Base-by-base conservation (phyloP, 2,113 vertebrate species). In the Lycaon pictus region DNA sequence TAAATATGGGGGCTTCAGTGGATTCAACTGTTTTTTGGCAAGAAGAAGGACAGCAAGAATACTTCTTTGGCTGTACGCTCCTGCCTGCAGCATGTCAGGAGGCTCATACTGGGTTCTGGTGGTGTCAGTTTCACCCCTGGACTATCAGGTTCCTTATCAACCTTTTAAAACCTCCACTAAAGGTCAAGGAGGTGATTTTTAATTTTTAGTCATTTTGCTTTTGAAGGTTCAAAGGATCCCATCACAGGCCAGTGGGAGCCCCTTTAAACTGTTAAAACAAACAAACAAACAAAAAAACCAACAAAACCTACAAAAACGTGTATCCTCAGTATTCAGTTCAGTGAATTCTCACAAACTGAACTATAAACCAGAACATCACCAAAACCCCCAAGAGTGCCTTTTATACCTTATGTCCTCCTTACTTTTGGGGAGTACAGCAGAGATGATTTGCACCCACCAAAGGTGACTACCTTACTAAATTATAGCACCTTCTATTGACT, bases 141-240 rank as follows among this genome's bases (percentile, higher is more conserved):
- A n/a, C 9, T 27, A 48, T n/a, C 48, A 77, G 62, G 25, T 19
- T 51, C 62, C 32, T 93, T 62, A 69, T 19, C 53, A 80, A 51
- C 6, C 72, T 87, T 51, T 79, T 51, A 67, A 35, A 79, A 15
- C 43, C 16, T 55, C 32, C n/a, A 55, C 43, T 86, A 77, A 86
- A 29, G 27, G 12, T 82, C 65, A 43, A 82, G 65, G 25, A 71
- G 17, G 17, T n/a, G 8, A 69, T 60, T 65, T 87, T 94, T 51
- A 55, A 86, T 76, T 85, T 77, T 93, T 32, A 93, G 80, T 76
- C 37, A 43, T 35, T 86, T 88, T 55, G 84, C 56, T 83, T 69
- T 51, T 74, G n/a, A 58, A 86, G 23, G 22, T 19, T 77, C 58
- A 63, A 63, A 82, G 29, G 43, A 27, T 58, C 35, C 12, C 35